Evolutionary conservation across 2,888 invertebrate species (phyloP).

Genomic region (Morinoia aosen): DNA sequence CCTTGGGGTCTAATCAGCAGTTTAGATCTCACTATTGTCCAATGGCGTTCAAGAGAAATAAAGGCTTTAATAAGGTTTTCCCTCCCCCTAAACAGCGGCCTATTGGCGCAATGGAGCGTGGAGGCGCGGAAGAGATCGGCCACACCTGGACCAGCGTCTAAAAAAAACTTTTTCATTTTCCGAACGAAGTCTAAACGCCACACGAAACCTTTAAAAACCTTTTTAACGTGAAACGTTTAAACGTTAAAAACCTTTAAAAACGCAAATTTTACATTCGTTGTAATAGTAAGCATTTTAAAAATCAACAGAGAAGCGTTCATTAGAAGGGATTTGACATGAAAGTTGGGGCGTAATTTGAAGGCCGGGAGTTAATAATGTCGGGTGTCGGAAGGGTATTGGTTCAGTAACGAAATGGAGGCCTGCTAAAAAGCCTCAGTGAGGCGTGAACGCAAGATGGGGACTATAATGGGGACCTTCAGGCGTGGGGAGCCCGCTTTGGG

Average conservation of each 20-base stretch:
- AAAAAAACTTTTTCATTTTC: neutral
- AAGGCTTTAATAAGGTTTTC: conserved; percentile 50
- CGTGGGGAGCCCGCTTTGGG: neutral
- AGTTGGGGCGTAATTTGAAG: neutral
- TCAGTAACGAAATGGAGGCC: conserved; percentile 35
- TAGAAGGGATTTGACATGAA: neutral
- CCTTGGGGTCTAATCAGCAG: conserved; percentile 38
- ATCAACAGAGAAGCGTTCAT: no score
- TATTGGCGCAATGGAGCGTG: conserved; percentile 39
- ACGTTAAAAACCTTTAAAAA: neutral
- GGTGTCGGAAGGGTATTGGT: neutral
- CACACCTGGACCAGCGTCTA: conserved; percentile 14
- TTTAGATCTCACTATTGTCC: conserved; percentile 41
- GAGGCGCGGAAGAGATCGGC: neutral
- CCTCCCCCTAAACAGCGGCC: neutral
- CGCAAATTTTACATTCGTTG: neutral
- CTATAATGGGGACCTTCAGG: neutral
- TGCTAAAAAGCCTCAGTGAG: conserved; percentile 19
- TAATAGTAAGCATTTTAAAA: neutral
- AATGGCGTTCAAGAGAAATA: conserved; percentile 45
- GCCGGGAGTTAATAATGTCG: neutral
- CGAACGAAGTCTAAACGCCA: neutral
- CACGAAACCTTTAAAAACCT: neutral
- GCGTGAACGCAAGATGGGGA: conserved; percentile 43
- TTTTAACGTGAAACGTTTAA: no score